Percentiles rank a stretch among this genome's conserved stretches.
These are phyloP conservation scores for Aphaenogaster floridana DNA, from an alignment of 1,140 invertebrate species.

Conservation along the genomic window DNA sequence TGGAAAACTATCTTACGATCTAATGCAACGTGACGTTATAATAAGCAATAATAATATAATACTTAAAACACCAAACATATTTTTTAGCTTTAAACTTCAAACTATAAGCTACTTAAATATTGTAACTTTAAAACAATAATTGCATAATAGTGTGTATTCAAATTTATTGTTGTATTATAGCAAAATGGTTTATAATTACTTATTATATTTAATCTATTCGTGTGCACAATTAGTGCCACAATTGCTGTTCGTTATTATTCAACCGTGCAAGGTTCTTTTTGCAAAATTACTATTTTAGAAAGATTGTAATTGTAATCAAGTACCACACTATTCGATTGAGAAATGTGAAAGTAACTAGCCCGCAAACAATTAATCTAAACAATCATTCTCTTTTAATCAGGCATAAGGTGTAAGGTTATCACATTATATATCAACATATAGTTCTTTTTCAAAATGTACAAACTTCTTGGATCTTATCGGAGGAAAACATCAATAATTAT, in stretches of 20 bases:
- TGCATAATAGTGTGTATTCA: background rate
- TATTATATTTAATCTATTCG: constrained; percentile 16
- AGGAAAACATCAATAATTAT: constrained; percentile 27
- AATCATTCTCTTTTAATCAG: background rate
- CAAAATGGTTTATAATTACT: background rate
- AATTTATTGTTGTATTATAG: constrained; percentile 33
- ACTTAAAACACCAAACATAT: constrained; percentile 65
- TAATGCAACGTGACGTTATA: constrained; percentile 60
- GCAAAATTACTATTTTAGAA: constrained; percentile 9
- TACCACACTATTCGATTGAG: constrained; percentile 33
- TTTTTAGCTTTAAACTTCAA: constrained; percentile 36
- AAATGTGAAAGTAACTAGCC: background rate
- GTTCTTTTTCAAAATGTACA: constrained; percentile 26
- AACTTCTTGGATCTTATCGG: constrained; percentile 17
- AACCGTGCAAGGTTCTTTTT: background rate
- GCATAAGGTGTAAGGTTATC: constrained; percentile 40
- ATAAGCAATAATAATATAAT: constrained; percentile 69
- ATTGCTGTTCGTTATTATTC: background rate
- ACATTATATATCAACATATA: constrained; percentile 25
- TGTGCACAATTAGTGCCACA: background rate
- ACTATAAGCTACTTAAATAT: constrained; percentile 52
- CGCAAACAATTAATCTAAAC: background rate
- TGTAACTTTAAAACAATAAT: constrained; percentile 46
- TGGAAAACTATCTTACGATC: constrained; percentile 66
- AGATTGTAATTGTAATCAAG: background rate